Base-by-base conservation (phyloP, 1,140 invertebrate genomes). In the Bombus soroeensis region DNA sequence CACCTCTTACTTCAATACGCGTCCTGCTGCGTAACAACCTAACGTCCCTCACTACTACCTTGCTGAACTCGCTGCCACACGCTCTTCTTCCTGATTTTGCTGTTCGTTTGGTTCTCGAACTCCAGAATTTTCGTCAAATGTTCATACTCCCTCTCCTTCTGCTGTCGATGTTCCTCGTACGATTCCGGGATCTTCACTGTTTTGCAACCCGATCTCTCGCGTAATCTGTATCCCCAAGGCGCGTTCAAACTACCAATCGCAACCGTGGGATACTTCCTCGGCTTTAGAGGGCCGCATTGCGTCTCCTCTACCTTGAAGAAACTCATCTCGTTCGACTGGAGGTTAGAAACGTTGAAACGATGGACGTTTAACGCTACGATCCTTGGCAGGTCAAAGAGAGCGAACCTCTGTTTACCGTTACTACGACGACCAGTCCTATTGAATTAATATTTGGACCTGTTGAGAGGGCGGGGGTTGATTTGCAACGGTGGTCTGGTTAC, bases 101-200 rank as follows among this genome's bases (percentile, higher is more conserved):
- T 88, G 62, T 89, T 77, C 2, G 90, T 91, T n/a, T 86, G 84
- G n/a, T 87, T 62, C 41, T 86, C 87, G 41, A 92, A 92, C 0
- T 92, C 87, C 34, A 74, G 18, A 6, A 39, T 87, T 34, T 89
- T 86, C 22, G 87, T 39, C 57, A 90, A 32, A 9, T 88, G 88
- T 4, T 90, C 88, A 18, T 86, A 77, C 37, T 91, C 71, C n/a
- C 83, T 86, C 74, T 73, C 13, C 47, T 12, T 75, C 47, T 74
- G n/a, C n/a, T 73, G 70, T 1, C 83, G 53, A 18, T 68, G 25
- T 28, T n/a, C n/a, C 32, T 90, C 80, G 68, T 81, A 77, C 43
- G 47, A 70, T n/a, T 34, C 25, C 15, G 34, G 43, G 22, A 72
- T 9, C 43, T 74, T 70, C 25, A 72, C 39, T 37, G 80, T n/a